Conservation (phyloP, 2,797 vertebrate genomes). For the Peromyscus attwateri region DNA sequence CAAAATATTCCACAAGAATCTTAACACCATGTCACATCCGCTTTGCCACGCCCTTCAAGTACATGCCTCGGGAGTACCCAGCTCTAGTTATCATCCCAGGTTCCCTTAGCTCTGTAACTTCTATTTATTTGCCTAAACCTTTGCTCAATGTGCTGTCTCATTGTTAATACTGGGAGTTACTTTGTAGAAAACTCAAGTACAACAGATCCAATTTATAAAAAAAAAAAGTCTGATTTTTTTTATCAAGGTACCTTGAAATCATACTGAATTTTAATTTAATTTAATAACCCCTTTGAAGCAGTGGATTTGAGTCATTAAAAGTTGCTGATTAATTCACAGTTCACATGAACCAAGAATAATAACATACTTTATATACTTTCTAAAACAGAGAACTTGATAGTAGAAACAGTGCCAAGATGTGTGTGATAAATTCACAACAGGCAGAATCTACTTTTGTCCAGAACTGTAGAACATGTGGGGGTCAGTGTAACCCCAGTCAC, state of each 20-base stretch:
- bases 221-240: not conserved
- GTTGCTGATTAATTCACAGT: not conserved
- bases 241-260: not conserved
- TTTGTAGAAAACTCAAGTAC: not conserved
- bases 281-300: not conserved
- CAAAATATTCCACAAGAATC: not conserved
- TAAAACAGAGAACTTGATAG: not conserved
- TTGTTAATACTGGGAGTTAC: not conserved
- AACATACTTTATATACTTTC: not conserved
- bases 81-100: not conserved
- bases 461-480: not conserved
- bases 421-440: not conserved
- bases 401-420: not conserved
- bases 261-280: slow-evolving; percentile 33
- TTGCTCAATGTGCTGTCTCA: not conserved
- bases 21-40: not conserved
- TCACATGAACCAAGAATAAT: not conserved
- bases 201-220: not conserved
- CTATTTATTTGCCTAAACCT: not conserved
- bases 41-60: not conserved
- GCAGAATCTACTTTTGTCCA: not conserved
- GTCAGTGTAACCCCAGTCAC: not conserved
- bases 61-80: not conserved
- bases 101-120: not conserved
- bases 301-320: slow-evolving; percentile 29